phyloP scores from a whole-genome alignment of 2,888 invertebrate genomes.

The Agrypnus murinus region DNA sequence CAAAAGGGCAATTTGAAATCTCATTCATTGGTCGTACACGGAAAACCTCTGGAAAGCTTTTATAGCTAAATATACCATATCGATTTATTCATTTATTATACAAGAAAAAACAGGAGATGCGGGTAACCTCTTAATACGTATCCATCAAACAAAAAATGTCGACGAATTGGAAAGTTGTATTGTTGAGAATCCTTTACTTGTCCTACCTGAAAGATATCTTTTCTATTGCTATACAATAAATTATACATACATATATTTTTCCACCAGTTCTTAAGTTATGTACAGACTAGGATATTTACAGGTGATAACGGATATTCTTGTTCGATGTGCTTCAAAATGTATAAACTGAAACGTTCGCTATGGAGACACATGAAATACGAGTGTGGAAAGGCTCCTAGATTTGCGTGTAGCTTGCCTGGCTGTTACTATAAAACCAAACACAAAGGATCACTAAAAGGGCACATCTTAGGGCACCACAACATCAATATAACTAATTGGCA shows the following conservation, averaged over 20 bases:
- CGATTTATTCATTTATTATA: too few relatives aligned
- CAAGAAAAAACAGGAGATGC: not conserved
- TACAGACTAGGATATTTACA: too few relatives aligned
- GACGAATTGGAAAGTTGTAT: not conserved
- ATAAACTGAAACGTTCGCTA: constrained; percentile 26
- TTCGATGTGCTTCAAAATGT: not conserved
- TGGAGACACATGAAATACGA: constrained; percentile 36
- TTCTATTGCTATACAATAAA: not conserved
- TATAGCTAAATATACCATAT: too few relatives aligned
- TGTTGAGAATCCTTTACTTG: not conserved
- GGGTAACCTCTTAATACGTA: not conserved
- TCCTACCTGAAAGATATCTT: not conserved
- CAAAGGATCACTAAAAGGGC: constrained; percentile 46
- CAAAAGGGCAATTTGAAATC: constrained; percentile 70
- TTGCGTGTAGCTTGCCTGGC: constrained; percentile 23
- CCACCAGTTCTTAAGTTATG: too few relatives aligned
- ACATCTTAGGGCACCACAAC: constrained; percentile 48
- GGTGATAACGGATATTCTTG: not conserved
- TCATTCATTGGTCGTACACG: not conserved
- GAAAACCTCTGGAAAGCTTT: not conserved
- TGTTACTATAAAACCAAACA: constrained; percentile 35
- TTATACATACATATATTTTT: too few relatives aligned
- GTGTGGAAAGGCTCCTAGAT: constrained; percentile 37
- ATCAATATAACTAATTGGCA: constrained; percentile 28
- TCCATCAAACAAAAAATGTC: not conserved